Percentiles rank a stretch among this genome's conserved stretches.
Evolutionary conservation across 30 jellyfish, hydroid and myxozoan genomes (phyloP).

Genomic region (Aurelia coerulea): DNA sequence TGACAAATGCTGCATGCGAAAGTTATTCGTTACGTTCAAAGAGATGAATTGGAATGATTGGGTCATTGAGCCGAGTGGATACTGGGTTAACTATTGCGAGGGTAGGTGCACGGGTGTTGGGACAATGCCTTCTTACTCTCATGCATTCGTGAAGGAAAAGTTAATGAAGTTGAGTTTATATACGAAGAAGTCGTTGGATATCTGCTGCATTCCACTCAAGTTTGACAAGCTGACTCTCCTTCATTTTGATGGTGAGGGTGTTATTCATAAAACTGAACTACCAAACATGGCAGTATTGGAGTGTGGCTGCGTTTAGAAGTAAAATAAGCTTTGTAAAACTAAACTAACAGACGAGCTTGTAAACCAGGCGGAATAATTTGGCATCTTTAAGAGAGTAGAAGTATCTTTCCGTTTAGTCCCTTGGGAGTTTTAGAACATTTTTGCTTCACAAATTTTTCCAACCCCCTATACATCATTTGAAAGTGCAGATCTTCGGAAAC

Average conservation of each 20-base stretch:
- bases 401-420: too few relatives aligned
- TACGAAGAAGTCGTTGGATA: background rate
- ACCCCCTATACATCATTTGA: too few relatives aligned
- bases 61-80: slow-evolving; percentile 59
- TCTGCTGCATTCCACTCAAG: slow-evolving; percentile 64
- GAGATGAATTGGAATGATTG: slow-evolving; percentile 70
- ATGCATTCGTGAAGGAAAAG: slow-evolving; percentile 38
- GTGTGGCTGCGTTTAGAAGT: slow-evolving; percentile 56
- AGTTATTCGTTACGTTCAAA: slow-evolving; percentile 36
- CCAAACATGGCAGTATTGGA: slow-evolving; percentile 54
- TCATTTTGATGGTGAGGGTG: slow-evolving; percentile 38
- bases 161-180: background rate
- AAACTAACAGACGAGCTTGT: background rate
- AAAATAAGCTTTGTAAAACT: background rate
- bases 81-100: slow-evolving; percentile 67
- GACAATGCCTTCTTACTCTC: slow-evolving; percentile 20
- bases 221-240: slow-evolving; percentile 40
- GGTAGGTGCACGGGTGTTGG: slow-evolving; percentile 61
- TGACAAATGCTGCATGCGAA: slow-evolving; percentile 56
- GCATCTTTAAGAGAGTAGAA: background rate
- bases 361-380: background rate
- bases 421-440: too few relatives aligned
- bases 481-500: too few relatives aligned
- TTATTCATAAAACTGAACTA: slow-evolving; percentile 21
- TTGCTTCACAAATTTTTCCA: too few relatives aligned